A percentile compares a stretch with the other conserved stretches of the same genome.
These are phyloP conservation scores for Semicossyphus pulcher DNA, from an alignment of 2,113 vertebrate genomes.

Conservation along the genomic window DNA sequence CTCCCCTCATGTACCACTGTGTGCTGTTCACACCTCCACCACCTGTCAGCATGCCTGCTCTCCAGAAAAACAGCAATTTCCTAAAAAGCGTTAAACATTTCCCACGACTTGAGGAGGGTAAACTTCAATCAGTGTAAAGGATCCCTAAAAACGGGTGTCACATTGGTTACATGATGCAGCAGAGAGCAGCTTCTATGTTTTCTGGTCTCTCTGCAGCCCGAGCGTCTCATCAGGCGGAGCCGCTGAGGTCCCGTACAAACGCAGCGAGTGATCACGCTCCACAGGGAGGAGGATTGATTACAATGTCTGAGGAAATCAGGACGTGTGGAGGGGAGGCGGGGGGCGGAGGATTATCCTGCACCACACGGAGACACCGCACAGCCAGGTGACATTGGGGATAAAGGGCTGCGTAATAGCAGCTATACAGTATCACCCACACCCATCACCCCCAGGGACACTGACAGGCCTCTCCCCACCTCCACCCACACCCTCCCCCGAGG, in stretches of 20 bases:
- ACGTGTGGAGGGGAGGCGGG: constrained; percentile 2
- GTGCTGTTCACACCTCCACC: no score
- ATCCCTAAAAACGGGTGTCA: background rate
- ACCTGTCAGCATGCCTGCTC: no score
- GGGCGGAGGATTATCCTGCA: constrained; percentile 24
- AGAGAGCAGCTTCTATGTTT: background rate
- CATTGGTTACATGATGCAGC: no score
- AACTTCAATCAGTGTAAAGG: no score
- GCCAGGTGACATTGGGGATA: constrained; percentile 27
- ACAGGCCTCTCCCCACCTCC: background rate
- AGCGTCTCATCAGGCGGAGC: constrained; percentile 4
- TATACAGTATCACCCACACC: constrained; percentile 8
- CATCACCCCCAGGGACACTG: background rate
- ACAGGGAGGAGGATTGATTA: constrained; percentile 86
- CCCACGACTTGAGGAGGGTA: no score
- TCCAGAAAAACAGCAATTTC: no score
- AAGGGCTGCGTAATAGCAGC: constrained; percentile 22
- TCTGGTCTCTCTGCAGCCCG: background rate
- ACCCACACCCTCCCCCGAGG: background rate
- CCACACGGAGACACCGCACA: constrained; percentile 26
- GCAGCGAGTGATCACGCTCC: constrained; percentile 83
- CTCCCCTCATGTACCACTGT: no score
- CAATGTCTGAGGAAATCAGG: constrained; percentile 85
- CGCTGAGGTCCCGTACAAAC: constrained; percentile 73
- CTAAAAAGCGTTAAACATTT: no score